Percentiles rank a stretch among this genome's conserved stretches.
Evolutionary conservation across 2,888 invertebrate genomes (phyloP).

Genomic region (Thecophora atra): DNA sequence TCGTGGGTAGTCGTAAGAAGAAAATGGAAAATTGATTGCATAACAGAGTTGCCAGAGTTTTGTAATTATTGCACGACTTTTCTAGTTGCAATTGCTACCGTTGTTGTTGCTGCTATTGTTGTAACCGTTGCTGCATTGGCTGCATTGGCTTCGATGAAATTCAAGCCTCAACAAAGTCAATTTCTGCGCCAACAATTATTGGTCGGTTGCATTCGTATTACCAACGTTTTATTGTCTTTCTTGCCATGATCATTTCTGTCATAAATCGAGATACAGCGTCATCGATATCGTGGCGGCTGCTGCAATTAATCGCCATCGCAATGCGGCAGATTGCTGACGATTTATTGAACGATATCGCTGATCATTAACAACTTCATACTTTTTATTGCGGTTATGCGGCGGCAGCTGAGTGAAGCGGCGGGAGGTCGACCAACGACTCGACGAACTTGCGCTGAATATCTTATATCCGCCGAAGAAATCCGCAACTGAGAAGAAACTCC

Average conservation of each 20-base stretch:
- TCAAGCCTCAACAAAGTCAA: no score
- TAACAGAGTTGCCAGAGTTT: background rate
- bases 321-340: background rate
- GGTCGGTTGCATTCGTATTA: background rate
- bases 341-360: background rate
- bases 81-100: background rate
- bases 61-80: slow-evolving; percentile 3
- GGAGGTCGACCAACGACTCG: no score
- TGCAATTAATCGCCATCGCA: background rate
- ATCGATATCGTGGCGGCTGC: background rate
- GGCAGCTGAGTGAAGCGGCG: no score
- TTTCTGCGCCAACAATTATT: background rate
- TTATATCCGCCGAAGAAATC: no score
- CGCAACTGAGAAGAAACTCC: no score
- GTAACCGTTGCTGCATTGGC: background rate
- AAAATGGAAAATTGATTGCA: background rate
- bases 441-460: no score
- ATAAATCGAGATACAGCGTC: background rate
- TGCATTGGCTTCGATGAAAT: no score
- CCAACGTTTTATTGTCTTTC: background rate
- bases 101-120: background rate
- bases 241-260: background rate
- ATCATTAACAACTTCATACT: slow-evolving; percentile 1
- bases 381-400: background rate
- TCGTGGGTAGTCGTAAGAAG: background rate